These are phyloP conservation scores for Mayetiola destructor DNA, from an alignment of 2,888 invertebrate genomes.

Conservation along the genomic window DNA sequence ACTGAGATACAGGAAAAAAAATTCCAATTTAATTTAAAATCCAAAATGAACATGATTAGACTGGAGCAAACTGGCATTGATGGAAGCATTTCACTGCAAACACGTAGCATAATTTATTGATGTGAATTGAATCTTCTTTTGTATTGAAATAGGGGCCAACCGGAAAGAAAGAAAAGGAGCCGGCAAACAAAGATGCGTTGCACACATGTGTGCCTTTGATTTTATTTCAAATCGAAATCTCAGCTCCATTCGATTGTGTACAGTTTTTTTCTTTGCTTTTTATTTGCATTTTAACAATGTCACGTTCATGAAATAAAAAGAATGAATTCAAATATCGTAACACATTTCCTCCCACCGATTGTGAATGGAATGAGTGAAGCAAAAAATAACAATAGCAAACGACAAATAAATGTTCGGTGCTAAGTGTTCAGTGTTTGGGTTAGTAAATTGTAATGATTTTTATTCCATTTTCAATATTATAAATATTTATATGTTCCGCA, in stretches of 20 bases:
- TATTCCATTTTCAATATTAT: conserved; percentile 8
- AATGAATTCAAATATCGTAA: too few species aligned
- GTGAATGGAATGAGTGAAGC: conserved; percentile 1
- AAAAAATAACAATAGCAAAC: too few species aligned
- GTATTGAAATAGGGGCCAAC: background rate
- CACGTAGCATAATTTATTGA: conserved; percentile 6
- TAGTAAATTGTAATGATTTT: conserved; percentile 10
- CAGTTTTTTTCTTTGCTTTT: background rate
- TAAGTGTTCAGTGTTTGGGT: too few species aligned
- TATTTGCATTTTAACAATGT: conserved; percentile 12
- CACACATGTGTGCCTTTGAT: background rate
- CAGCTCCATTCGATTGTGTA: background rate
- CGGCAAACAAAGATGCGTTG: conserved; percentile 7
- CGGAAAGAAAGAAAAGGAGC: background rate
- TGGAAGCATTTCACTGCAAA: background rate
- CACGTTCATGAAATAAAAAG: conserved; percentile 5
- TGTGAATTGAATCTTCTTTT: background rate
- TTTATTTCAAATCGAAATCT: too few species aligned
- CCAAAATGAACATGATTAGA: conserved; percentile 2
- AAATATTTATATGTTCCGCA: conserved; percentile 1
- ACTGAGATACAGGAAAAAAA: too few species aligned
- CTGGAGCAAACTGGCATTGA: background rate
- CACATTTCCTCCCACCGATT: too few species aligned
- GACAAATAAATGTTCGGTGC: too few species aligned
- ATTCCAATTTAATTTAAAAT: conserved; percentile 5